Evolutionary conservation across 2,113 vertebrate genomes (phyloP).

Genomic region (Elachura formosa): DNA sequence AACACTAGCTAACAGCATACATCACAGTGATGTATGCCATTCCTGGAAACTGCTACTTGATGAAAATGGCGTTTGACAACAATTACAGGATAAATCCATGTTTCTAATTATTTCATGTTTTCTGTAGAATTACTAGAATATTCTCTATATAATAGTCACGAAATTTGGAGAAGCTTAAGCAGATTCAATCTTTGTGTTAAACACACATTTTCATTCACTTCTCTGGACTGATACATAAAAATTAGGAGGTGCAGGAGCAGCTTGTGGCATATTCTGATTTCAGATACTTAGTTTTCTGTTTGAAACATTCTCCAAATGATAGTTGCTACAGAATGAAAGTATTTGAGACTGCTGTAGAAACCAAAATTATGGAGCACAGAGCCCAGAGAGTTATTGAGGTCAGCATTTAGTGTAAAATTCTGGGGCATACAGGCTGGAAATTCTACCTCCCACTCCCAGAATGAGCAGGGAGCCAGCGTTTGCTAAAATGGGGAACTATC

Average conservation of each 20-base stretch:
- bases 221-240: background rate
- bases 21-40: background rate
- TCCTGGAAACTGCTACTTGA: background rate
- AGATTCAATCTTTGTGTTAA: background rate
- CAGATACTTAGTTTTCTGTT: background rate
- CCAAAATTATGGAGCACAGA: background rate
- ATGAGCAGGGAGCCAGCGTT: background rate
- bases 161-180: background rate
- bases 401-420: background rate
- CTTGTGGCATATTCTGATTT: background rate
- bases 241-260: background rate
- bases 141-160: background rate
- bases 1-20: background rate
- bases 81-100: background rate
- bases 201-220: background rate
- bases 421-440: background rate
- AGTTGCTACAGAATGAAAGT: background rate
- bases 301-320: background rate
- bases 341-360: background rate
- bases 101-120: background rate
- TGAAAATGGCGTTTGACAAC: background rate
- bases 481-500: background rate
- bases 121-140: background rate
- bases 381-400: background rate
- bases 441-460: background rate